Conservation (phyloP, 2,113 vertebrate genomes). For the Chaetodon auriga region DNA sequence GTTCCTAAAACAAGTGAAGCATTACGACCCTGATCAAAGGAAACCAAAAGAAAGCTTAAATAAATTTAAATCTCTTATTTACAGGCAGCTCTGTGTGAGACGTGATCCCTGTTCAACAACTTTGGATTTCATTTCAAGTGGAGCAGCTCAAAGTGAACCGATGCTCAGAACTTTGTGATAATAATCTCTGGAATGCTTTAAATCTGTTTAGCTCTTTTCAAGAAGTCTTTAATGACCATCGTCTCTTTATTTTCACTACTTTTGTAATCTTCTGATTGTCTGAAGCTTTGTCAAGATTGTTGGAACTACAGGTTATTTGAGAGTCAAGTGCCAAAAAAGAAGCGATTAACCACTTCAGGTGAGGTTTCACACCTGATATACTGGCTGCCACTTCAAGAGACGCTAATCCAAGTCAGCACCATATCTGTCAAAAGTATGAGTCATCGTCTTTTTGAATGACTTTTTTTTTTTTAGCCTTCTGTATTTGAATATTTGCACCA, state of each 20-base stretch:
- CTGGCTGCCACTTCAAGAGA: slow-evolving; percentile 27
- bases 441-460: slow-evolving; percentile 30
- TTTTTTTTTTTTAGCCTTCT: slow-evolving; percentile 22
- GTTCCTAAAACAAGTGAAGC: slow-evolving; percentile 41
- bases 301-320: slow-evolving; percentile 46
- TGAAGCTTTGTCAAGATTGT: slow-evolving; percentile 69
- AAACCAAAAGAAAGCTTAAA: slow-evolving; percentile 43
- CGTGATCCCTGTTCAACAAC: slow-evolving; percentile 56
- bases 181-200: slow-evolving; percentile 67
- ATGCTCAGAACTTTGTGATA: slow-evolving; percentile 13
- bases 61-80: slow-evolving; percentile 64
- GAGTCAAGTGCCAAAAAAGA: slow-evolving; percentile 64
- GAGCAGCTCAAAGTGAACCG: slow-evolving; percentile 46
- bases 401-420: slow-evolving; percentile 49
- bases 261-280: slow-evolving; percentile 78
- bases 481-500: slow-evolving; percentile 48
- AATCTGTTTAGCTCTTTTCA: slow-evolving; percentile 43
- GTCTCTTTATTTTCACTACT: slow-evolving; percentile 27
- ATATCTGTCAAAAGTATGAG: slow-evolving; percentile 5
- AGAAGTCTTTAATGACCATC: slow-evolving; percentile 18
- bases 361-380: slow-evolving; percentile 36
- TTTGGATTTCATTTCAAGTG: slow-evolving; percentile 53
- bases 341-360: slow-evolving; percentile 4
- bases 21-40: slow-evolving; percentile 26
- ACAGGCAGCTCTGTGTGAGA: slow-evolving; percentile 66